Evolutionary conservation across 2,113 vertebrate species (phyloP), one percentile per base, ranked within the genome.

Genomic region (Melanostigma gelatinosum): DNA sequence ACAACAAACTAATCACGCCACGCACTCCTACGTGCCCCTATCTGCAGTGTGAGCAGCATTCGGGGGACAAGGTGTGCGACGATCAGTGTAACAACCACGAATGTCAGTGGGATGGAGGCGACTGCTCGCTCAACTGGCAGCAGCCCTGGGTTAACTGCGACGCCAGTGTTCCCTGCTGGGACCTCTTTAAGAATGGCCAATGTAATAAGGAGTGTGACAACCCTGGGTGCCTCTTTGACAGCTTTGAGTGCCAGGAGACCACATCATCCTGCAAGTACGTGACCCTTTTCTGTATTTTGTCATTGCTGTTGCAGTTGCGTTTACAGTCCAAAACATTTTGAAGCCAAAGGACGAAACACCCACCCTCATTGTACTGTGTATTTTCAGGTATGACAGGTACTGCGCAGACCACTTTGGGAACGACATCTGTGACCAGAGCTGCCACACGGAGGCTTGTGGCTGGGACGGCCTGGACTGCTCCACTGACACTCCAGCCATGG

Each of bases 401-500:
- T 99, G 97, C 8, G 94, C 94, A 0, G 97, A 99, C 78, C 97
- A 98, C 92, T 98, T 96, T 0, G 93, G 87, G 3, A 96, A 99
- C 11, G 92, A 88, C 24, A 92, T 94, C 65, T 99, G 97, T 29
- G 97, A 99, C 93, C 92, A 94, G 88, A 97, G 97, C 58, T 99
- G 97, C 88, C 94, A 97, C 83, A 98, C 92, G 0, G 96, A 96
- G 88, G 97, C 95, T 60, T 99, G 97, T 5, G 97, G 97, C 92
- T 99, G 97, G 97, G 97, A 99, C 0, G 97, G 97, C 8, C 94
- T 98, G 88, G 97, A 99, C 92, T 99, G 97, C 8, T 95, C 95
- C 0, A 34, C 27, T 0, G 94, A 96, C 83, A 92, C 79, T n/a
- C 94, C 96, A 0, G 86, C 97, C 80, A 94, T 95, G 69, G 73